Evolutionary conservation across 2,888 invertebrate species (phyloP).

Genomic region (Lymantria dispar): DNA sequence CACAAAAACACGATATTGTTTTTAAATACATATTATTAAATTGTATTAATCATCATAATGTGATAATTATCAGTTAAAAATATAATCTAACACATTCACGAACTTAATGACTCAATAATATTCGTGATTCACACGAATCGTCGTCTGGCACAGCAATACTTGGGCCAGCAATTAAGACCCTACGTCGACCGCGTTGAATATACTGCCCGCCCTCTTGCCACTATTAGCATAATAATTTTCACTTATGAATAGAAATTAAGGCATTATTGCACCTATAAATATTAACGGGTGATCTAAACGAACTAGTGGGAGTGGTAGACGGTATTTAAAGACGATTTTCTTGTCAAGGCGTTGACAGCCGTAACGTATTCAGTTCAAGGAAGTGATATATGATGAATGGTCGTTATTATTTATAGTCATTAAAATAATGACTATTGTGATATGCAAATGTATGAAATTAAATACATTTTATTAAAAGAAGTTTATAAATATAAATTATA

Average conservation of each 20-base stretch:
- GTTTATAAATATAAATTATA: background rate
- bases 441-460: constrained; percentile 41
- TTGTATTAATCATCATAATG: no score
- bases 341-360: constrained; percentile 62
- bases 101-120: constrained; percentile 8
- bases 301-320: constrained; percentile 54
- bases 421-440: constrained; percentile 64
- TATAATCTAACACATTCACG: background rate
- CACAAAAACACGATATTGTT: no score
- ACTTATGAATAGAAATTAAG: constrained; percentile 81
- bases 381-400: constrained; percentile 57
- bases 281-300: constrained; percentile 63
- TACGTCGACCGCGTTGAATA: constrained; percentile 49
- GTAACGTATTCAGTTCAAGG: constrained; percentile 57
- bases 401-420: constrained; percentile 50
- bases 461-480: constrained; percentile 2
- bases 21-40: no score
- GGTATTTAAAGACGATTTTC: constrained; percentile 57
- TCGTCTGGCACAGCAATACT: constrained; percentile 13
- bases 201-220: constrained; percentile 65
- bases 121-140: constrained; percentile 1
- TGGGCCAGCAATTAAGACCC: constrained; percentile 59
- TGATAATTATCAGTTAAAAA: no score
- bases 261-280: constrained; percentile 78
- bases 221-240: constrained; percentile 82